Base-by-base conservation (phyloP, 2,888 invertebrate species). In the Dimorphilus gyrociliatus region DNA sequence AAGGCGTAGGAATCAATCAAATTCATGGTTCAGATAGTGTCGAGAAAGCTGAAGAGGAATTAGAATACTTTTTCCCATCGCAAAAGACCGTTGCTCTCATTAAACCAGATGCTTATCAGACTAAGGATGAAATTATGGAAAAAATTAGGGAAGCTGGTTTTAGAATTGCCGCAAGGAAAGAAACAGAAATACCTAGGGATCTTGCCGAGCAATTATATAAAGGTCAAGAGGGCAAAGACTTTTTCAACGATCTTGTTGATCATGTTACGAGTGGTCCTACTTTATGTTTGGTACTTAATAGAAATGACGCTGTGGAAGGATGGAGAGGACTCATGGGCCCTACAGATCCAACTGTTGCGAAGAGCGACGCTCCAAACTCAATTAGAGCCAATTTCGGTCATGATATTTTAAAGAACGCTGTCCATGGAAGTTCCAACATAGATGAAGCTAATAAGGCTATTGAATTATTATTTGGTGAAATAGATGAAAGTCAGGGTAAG, bases 21-120 rank as follows among this genome's bases (percentile, higher is more conserved):
- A 30, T 63, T 1, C 63, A 63, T 32, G 61, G 60, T 4, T 56
- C 63, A 4, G 50, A 53, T 18, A 41, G 49, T 8, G 39, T 35
- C 8, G 45, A 41, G 15, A 30, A 40, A 6, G 62, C 59, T 0
- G 37, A 55, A 33, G 44, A 49, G 36, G 63, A 63, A 43, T 26
- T 59, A 3, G 38, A 53, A 15, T 51, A 41, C 37, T 61, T 62
- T 50, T 63, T 63, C 52, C 60, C 61, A 4, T 44, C 57, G 43
- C 48, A 63, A 37, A 55, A 60, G 38, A 60, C 61, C 12, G 41
- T 63, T 0, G 56, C 58, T 14, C 46, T 53, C 7, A 54, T 63
- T 29, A 61, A 62, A 46, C 60, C 61, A 31, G 53, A 55, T 40
- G 59, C 51, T 15, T 48, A 45, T 31, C 46, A 50, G 24, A 52